Conservation (phyloP, 2,888 invertebrate species). For the Drosophila aldrichi region DNA sequence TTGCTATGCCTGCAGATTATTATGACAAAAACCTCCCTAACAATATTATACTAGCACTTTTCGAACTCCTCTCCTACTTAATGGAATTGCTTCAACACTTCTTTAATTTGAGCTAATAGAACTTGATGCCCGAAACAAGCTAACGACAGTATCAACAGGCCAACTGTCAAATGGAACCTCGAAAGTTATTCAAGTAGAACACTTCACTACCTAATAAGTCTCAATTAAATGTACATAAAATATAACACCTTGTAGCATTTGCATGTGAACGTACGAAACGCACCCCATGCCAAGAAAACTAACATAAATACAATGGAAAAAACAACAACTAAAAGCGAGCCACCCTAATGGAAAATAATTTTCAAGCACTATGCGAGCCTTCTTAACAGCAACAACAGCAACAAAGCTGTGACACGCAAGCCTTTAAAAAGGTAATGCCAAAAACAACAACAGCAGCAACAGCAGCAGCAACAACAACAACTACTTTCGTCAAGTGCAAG, state of each 20-base stretch:
- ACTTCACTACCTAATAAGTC: conserved; percentile 73
- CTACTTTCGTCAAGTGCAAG: conserved; percentile 51
- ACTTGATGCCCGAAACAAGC: conserved; percentile 27
- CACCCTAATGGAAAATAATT: conserved; percentile 43
- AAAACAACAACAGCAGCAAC: conserved; percentile 26
- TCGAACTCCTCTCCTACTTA: neutral
- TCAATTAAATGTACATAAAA: conserved; percentile 78
- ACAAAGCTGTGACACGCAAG: conserved; percentile 65
- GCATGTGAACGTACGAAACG: conserved; percentile 53
- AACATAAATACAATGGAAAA: neutral
- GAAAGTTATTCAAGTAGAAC: conserved; percentile 30
- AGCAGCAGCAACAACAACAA: too few species aligned
- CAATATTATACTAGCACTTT: neutral
- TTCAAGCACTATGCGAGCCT: conserved; percentile 37
- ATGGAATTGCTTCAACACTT: conserved; percentile 3
- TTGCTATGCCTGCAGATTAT: too few species aligned
- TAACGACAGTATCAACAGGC: conserved; percentile 45
- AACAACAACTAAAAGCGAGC: neutral
- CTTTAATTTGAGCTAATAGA: conserved; percentile 23
- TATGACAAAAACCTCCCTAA: neutral
- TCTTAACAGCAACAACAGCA: conserved; percentile 23
- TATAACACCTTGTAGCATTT: conserved; percentile 75
- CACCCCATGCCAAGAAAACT: conserved; percentile 1
- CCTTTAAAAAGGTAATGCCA: conserved; percentile 52
- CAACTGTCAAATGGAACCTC: conserved; percentile 20